phyloP scores from a whole-genome alignment of 2,113 vertebrate species.

The Nibea albiflora region DNA sequence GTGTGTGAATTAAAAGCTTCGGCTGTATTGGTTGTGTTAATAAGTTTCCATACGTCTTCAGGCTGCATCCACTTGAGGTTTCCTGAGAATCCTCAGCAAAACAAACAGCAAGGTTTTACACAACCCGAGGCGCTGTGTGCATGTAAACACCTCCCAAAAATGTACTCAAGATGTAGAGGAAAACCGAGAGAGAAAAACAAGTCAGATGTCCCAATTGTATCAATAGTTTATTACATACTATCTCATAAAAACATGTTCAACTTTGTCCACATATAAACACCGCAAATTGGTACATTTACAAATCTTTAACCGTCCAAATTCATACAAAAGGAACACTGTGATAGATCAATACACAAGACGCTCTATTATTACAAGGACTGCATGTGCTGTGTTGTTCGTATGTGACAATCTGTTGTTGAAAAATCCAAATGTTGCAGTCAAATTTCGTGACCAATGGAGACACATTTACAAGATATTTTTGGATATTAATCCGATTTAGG shows the following conservation, averaged over 20 bases:
- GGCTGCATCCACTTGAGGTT: neutral
- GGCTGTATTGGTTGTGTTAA: neutral
- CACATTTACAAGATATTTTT: slow-evolving; percentile 60
- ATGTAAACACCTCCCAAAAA: too few relatives aligned
- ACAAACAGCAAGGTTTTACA: neutral
- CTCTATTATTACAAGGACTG: slow-evolving; percentile 67
- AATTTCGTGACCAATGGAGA: slow-evolving; percentile 40
- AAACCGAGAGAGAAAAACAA: neutral
- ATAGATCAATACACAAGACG: slow-evolving; percentile 67
- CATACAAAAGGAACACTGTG: slow-evolving; percentile 76
- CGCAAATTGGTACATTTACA: slow-evolving; percentile 82
- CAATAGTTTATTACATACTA: slow-evolving; percentile 80
- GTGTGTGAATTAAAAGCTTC: neutral
- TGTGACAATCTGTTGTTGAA: slow-evolving; percentile 34
- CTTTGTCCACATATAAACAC: slow-evolving; percentile 81
- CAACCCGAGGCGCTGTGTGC: too few relatives aligned
- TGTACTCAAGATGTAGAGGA: too few relatives aligned
- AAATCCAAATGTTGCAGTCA: slow-evolving; percentile 48
- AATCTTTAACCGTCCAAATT: slow-evolving; percentile 76
- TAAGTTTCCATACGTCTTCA: neutral
- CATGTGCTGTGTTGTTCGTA: slow-evolving; percentile 42
- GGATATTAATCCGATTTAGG: slow-evolving; percentile 64
- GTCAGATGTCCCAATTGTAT: slow-evolving; percentile 52
- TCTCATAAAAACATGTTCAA: slow-evolving; percentile 78
- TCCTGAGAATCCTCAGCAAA: neutral